These are phyloP conservation scores for Branchipolynoe longqiensis DNA, from an alignment of 2,888 invertebrate genomes.

Conservation along the genomic window DNA sequence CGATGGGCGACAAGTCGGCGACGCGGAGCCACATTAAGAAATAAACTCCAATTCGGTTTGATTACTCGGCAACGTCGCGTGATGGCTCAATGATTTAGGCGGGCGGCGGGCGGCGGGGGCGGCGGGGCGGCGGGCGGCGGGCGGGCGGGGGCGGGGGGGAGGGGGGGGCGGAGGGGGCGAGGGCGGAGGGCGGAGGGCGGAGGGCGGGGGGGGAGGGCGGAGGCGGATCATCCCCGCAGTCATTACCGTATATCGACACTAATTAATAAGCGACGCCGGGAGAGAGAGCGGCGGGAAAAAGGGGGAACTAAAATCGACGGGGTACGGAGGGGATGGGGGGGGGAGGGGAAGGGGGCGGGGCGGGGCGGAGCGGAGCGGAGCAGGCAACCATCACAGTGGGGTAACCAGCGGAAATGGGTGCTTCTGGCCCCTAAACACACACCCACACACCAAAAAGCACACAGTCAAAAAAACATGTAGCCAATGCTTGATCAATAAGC, in stretches of 20 bases:
- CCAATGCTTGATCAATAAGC: too few relatives aligned
- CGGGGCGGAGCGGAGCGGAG: neutral
- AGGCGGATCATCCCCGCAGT: constrained; percentile 4
- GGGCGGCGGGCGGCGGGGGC: constrained; percentile 17
- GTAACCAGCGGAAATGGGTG: too few relatives aligned
- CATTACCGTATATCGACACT: constrained; percentile 49
- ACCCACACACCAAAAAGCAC: too few relatives aligned
- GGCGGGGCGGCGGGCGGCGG: neutral
- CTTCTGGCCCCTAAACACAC: too few relatives aligned
- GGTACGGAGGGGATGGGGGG: too few relatives aligned
- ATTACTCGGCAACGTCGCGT: constrained; percentile 43
- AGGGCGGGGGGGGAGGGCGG: constrained; percentile 7
- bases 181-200: constrained; percentile 20
- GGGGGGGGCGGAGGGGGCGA: constrained; percentile 5
- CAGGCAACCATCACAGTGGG: neutral
- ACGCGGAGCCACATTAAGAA: constrained; percentile 48
- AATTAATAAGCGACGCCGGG: constrained; percentile 45
- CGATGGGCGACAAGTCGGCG: neutral
- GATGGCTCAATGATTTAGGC: constrained; percentile 54
- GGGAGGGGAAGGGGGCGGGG: neutral
- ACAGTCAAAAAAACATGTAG: too few relatives aligned
- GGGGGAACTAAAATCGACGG: too few relatives aligned
- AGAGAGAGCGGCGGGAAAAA: constrained; percentile 5
- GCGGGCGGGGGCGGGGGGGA: constrained; percentile 6
- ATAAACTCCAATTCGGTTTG: constrained; percentile 54